Base-by-base conservation (phyloP, 2,797 vertebrate species). In the Mormyrus hasselquistii region DNA sequence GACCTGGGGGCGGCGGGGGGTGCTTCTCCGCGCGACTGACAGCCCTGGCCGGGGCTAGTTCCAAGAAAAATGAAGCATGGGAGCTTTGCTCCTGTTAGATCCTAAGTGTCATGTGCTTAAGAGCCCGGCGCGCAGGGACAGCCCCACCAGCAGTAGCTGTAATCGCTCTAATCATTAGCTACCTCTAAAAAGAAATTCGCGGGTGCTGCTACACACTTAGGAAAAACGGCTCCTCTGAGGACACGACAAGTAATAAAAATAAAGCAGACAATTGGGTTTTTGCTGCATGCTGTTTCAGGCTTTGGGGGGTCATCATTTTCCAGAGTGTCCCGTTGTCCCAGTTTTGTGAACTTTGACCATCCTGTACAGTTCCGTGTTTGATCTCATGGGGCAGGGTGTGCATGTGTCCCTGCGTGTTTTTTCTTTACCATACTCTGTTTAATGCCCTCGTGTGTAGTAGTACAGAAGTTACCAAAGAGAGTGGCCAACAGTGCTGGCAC, bases 91-190 rank as follows among this genome's bases (percentile, higher is more conserved):
- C 38, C 41, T 9, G 19, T n/a, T 82, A 44, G 76, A 47, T 82
- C 14, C 38, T 44, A n/a, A 44, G 41, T 82, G 76, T 82, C 65
- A 69, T 79, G 76, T 82, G 76, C 76, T 82, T 82, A 73, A 73
- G 34, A 34, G 34, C 65, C 65, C 5, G 1, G 29, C 5, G 29
- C 16, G 34, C 65, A 6, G 65, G 65, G 34, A 73, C 65, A 38
- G 4, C 12, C 4, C 65, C 12, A 73, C 2, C 12, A 34, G 65
- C 29, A 73, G 65, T 16, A 34, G 65, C 29, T 38, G 65, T 73
- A 73, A 38, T 73, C 12, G 29, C 65, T 73, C 29, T 38, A 14
- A 73, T 73, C 65, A 38, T 73, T 73, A 73, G 65, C 29, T 73
- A 38, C 65, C 29, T 69, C 25, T 69, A 69, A 69, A 79, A 79